phyloP scores from a whole-genome alignment of 2,888 invertebrate genomes.

The Andricus quercusramuli region DNA sequence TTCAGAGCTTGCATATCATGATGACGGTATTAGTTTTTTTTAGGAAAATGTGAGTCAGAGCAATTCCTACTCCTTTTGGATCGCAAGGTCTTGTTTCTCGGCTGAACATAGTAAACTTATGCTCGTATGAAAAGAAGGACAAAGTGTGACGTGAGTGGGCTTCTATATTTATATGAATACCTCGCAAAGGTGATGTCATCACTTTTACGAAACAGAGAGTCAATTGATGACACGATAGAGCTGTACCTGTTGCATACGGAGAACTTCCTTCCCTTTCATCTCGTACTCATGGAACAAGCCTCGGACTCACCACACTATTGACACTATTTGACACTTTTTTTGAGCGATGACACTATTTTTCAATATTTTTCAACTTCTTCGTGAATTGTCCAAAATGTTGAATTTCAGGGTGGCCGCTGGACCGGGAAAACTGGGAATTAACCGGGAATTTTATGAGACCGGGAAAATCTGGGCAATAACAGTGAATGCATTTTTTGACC shows the following conservation, averaged over 20 bases:
- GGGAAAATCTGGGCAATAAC: too few species aligned
- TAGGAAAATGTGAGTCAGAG: constrained; percentile 14
- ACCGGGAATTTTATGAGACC: too few species aligned
- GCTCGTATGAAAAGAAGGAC: constrained; percentile 36
- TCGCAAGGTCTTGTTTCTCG: not conserved
- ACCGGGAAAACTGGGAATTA: too few species aligned
- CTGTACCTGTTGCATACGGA: constrained; percentile 21
- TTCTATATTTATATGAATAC: constrained; percentile 64
- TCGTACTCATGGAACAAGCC: too few species aligned
- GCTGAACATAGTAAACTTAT: not conserved
- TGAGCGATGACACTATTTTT: too few species aligned
- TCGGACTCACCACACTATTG: too few species aligned
- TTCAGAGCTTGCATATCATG: constrained; percentile 21
- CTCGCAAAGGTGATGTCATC: constrained; percentile 65
- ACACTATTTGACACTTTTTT: too few species aligned
- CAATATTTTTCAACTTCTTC: too few species aligned
- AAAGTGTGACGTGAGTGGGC: constrained; percentile 52
- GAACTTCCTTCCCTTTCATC: not conserved
- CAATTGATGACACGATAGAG: constrained; percentile 1
- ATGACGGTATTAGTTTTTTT: not conserved
- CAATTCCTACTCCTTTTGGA: constrained; percentile 22
- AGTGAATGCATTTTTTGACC: too few species aligned
- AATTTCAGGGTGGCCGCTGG: too few species aligned
- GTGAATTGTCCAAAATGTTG: too few species aligned
- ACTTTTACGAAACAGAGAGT: constrained; percentile 50